Percentiles rank a stretch among this genome's conserved stretches.
Conservation (phyloP, 2,888 invertebrate species). For the Campopleginae sp. region DNA sequence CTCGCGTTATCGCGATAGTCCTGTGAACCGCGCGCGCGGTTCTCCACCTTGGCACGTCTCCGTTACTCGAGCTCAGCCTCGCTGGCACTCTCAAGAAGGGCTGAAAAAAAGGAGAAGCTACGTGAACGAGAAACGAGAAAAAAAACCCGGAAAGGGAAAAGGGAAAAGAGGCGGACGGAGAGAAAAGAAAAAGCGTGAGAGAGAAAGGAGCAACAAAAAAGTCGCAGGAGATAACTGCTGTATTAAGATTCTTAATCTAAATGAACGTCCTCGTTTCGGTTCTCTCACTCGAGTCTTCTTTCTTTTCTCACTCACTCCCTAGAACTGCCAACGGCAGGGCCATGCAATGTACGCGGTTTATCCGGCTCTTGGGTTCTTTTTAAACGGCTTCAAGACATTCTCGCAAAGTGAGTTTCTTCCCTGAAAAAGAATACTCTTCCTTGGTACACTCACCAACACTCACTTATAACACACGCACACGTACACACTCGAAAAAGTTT, state of each 20-base stretch:
- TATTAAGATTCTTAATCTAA: constrained; percentile 81
- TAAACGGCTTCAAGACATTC: constrained; percentile 73
- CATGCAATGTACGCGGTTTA: constrained; percentile 61
- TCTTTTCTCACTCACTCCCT: constrained; percentile 7
- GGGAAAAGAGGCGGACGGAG: constrained; percentile 18
- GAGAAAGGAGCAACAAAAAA: constrained; percentile 56
- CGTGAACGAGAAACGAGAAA: constrained; percentile 45
- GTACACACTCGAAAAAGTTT: neutral
- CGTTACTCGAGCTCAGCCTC: constrained; percentile 53
- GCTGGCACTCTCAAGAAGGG: constrained; percentile 43
- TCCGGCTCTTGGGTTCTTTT: constrained; percentile 66
- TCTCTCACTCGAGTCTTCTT: constrained; percentile 50
- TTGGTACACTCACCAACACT: neutral
- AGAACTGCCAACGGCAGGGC: constrained; percentile 32
- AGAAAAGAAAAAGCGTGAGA: constrained; percentile 16
- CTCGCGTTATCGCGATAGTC: constrained; percentile 63
- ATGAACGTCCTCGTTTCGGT: constrained; percentile 77
- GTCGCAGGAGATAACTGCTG: constrained; percentile 74
- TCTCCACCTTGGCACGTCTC: constrained; percentile 51
- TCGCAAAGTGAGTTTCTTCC: constrained; percentile 68
- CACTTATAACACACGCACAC: constrained; percentile 5
- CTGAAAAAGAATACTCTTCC: constrained; percentile 5
- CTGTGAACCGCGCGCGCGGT: constrained; percentile 40
- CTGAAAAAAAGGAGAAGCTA: constrained; percentile 63
- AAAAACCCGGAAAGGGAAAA: constrained; percentile 30